Base-by-base conservation (phyloP, 2,797 vertebrate species). In the Intellagama lesueurii region DNA sequence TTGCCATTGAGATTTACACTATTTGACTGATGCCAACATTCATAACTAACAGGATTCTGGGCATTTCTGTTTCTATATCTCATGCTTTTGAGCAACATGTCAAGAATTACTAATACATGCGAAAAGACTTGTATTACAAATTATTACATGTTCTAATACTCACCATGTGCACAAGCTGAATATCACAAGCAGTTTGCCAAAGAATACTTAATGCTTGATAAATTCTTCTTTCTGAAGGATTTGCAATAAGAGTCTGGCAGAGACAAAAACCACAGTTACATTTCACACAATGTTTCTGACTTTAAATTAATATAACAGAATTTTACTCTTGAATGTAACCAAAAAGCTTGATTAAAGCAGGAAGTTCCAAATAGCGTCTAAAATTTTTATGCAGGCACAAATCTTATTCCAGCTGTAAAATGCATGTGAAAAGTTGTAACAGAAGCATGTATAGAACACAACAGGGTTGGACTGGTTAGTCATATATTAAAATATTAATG, bases 81-180 rank as follows among this genome's bases (percentile, higher is more conserved):
- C 9, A 56, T 9, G 49, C 76, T 14, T 52, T 76, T 47, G 49
- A 40, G 19, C 70, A 87, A 49, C 49, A 32, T 16, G 19, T 44
- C 28, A 7, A 73, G 66, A 30, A 24, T 49, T 28, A 88, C 11
- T 40, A 44, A 56, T 70, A 44, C 78, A 28, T 40, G 11, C 14
- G 28, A 5, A 56, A 83, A 75, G 81, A 19, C 68, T 40, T 69
- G 4, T 44, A 52, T 75, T 66, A 81, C 32, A 85, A 60, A 77
- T 49, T 0, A 1, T 0, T 60, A 28, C 19, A 88, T 77, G 19
- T 81, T 85, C 26, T 88, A 92, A 91, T 69, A 92, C 96, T 96
- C 85, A 99, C 99, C 98, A 96, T 97, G 89, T 98, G 98, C 44
- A 99, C 96, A 44, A 99, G 95, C 90, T 98, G 94, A 40, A 99